phyloP scores from a whole-genome alignment of 2,888 invertebrate genomes.

The Lasioglossum malachurum region DNA sequence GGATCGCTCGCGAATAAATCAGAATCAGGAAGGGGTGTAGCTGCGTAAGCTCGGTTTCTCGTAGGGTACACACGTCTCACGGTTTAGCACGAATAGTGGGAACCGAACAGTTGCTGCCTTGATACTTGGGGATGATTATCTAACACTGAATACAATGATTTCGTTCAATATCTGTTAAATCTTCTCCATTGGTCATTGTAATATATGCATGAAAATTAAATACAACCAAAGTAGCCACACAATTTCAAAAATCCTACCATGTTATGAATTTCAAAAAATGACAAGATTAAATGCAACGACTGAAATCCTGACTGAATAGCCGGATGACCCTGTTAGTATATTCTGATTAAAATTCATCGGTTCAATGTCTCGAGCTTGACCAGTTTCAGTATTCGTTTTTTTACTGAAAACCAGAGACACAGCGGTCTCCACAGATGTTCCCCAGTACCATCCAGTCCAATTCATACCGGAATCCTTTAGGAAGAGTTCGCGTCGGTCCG shows the following conservation, averaged over 20 bases:
- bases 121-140: not conserved
- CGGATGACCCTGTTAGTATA: too few species aligned
- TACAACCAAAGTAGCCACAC: not conserved
- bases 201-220: not conserved
- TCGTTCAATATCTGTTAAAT: not conserved
- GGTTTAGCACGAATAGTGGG: constrained; percentile 43
- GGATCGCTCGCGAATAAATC: constrained; percentile 38
- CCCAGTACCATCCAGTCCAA: not conserved
- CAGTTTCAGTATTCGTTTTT: not conserved
- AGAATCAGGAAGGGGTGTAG: not conserved
- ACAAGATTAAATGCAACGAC: too few species aligned
- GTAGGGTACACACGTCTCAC: constrained; percentile 34
- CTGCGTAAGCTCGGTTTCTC: constrained; percentile 2
- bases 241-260: not conserved
- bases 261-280: not conserved
- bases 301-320: not conserved
- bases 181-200: not conserved
- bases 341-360: not conserved
- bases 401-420: not conserved
- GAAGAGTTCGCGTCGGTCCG: not conserved
- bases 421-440: not conserved
- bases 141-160: not conserved
- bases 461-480: not conserved
- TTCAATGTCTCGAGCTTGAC: not conserved
- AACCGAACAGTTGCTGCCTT: not conserved